These are phyloP conservation scores for Diabrotica virgifera DNA, from an alignment of 1,140 invertebrate species.

Conservation along the genomic window DNA sequence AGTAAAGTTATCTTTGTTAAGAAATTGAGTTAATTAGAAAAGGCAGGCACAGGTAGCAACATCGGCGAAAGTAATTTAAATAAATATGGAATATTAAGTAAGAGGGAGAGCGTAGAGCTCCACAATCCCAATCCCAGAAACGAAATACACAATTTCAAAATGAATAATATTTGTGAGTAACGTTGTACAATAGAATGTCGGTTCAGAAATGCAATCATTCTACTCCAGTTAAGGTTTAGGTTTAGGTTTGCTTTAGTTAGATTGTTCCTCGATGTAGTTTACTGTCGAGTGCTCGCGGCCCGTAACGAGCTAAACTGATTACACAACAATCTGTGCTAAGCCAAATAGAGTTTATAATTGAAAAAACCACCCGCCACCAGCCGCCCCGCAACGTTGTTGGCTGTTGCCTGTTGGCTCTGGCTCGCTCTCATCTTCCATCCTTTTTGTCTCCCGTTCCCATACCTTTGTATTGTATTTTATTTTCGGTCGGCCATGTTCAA, in stretches of 20 bases:
- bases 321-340: constrained; percentile 51
- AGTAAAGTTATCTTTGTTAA: too few relatives aligned
- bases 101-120: constrained; percentile 25
- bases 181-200: constrained; percentile 35
- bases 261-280: constrained; percentile 48
- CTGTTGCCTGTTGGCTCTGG: constrained; percentile 1
- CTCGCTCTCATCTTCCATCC: constrained; percentile 18
- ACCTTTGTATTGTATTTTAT: constrained; percentile 15
- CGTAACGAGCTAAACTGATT: constrained; percentile 50
- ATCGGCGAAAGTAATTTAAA: constrained; percentile 33
- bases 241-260: constrained; percentile 51
- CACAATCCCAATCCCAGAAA: not conserved
- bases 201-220: constrained; percentile 49
- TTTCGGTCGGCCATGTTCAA: not conserved
- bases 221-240: constrained; percentile 51
- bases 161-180: constrained; percentile 44
- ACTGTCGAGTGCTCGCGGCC: constrained; percentile 48
- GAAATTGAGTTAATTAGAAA: not conserved
- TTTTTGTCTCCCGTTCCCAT: constrained; percentile 18
- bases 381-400: constrained; percentile 28
- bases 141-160: constrained; percentile 16
- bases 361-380: constrained; percentile 46
- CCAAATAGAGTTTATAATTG: constrained; percentile 52
- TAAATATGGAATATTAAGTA: constrained; percentile 40
- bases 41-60: not conserved